A percentile compares a stretch with the other conserved stretches of the same genome.
Conservation (phyloP, 2,888 invertebrate genomes). For the Netelia inedita region DNA sequence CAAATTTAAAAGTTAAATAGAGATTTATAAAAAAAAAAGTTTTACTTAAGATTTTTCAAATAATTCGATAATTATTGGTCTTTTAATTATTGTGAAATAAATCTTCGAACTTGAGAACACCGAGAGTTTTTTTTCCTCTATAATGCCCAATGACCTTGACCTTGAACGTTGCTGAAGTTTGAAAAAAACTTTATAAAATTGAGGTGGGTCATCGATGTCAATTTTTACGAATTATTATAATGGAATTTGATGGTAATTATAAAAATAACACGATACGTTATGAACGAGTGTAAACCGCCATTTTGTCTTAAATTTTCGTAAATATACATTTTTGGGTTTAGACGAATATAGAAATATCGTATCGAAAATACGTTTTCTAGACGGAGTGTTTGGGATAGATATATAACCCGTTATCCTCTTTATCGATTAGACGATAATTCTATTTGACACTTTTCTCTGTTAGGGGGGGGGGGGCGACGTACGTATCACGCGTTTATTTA, state of each 20-base stretch:
- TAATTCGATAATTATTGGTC: background rate
- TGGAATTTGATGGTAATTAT: background rate
- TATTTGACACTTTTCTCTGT: background rate
- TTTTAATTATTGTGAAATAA: background rate
- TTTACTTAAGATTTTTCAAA: too few species aligned
- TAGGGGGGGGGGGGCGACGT: background rate
- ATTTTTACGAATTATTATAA: background rate
- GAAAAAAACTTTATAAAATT: background rate
- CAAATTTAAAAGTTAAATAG: too few species aligned
- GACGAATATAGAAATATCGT: background rate
- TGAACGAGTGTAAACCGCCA: too few species aligned
- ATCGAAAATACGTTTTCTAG: background rate
- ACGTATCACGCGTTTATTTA: background rate
- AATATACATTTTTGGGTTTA: background rate
- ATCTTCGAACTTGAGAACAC: background rate
- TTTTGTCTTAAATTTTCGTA: background rate
- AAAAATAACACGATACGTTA: background rate
- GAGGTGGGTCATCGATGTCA: background rate
- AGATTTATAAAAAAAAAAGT: too few species aligned
- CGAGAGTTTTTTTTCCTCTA: background rate
- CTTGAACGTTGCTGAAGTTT: background rate
- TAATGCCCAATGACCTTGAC: background rate
- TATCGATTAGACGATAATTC: slow-evolving; percentile 2
- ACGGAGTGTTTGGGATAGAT: background rate
- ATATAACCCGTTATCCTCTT: background rate